Conservation (phyloP, 2,797 vertebrate genomes). For the Brotula barbata region DNA sequence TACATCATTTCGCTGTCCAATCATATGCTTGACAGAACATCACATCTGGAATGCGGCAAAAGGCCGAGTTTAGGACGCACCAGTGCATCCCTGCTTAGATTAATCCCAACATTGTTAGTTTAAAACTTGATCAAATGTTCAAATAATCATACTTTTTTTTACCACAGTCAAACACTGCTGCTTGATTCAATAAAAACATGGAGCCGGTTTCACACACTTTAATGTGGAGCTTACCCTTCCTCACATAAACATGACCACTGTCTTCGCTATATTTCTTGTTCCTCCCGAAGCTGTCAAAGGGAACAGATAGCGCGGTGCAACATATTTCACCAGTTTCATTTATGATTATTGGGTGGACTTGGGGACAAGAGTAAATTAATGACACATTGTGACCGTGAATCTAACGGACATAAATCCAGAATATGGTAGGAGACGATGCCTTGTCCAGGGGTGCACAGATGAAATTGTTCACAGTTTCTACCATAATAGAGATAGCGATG, state of each 20-base stretch:
- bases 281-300: constrained; percentile 55
- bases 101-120: background rate
- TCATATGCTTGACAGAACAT: too few species aligned
- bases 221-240: constrained; percentile 63
- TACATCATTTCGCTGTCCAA: too few species aligned
- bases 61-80: too few species aligned
- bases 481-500: constrained; percentile 52
- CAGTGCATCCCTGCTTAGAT: too few species aligned
- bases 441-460: constrained; percentile 57
- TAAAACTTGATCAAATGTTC: constrained; percentile 1
- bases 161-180: constrained; percentile 13
- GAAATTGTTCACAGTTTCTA: constrained; percentile 62
- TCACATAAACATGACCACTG: constrained; percentile 44
- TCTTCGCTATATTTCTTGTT: constrained; percentile 45
- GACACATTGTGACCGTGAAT: constrained; percentile 74
- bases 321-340: constrained; percentile 71
- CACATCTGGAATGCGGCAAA: too few species aligned
- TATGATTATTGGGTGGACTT: constrained; percentile 72
- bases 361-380: constrained; percentile 75
- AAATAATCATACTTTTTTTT: background rate
- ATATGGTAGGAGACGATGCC: constrained; percentile 57
- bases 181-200: constrained; percentile 40
- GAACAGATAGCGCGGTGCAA: constrained; percentile 50
- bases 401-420: constrained; percentile 72
- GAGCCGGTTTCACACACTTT: constrained; percentile 31